Base-by-base conservation (phyloP, 1,140 invertebrate species). In the Phortica variegata region DNA sequence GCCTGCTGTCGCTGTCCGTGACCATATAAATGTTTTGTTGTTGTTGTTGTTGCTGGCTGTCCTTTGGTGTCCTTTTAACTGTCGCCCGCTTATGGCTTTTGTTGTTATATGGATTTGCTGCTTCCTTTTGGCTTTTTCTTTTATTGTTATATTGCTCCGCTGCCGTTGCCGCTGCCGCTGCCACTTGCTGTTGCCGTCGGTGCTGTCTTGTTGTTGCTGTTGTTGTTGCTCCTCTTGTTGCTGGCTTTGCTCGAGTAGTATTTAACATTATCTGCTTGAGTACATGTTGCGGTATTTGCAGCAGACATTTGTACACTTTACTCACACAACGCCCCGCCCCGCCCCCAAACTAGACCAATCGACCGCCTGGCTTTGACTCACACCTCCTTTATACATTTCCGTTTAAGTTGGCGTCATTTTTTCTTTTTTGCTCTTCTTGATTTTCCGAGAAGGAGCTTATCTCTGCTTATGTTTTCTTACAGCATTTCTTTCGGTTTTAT, bases 191-290 rank as follows among this genome's bases (percentile, higher is more conserved):
- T 26, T 26, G 23, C 23, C 10, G 23, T 26, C 10, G 23, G 5
- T 26, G 23, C 10, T 26, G 23, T 26, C 9, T 33, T 26, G 38
- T 41, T 37, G 58, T 42, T 45, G 23, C 31, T 44, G 51, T 31
- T 56, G 50, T 26, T 46, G 37, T 38, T 49, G 16, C 33, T 34
- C 42, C 45, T n/a, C n/a, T 26, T 54, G 51, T 19, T 54, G 32
- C 33, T 55, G 40, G 36, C 58, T 41, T 45, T 45, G 49, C 23
- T 68, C 63, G 63, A 68, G 63, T 68, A 63, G 63, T 68, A 68
- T 68, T 68, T 68, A 68, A 68, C 63, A 68, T 68, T 68, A 68
- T 68, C 63, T 68, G 63, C 63, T 68, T 68, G 63, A 68, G 63
- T 68, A 68, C 63, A 68, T 68, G 63, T 68, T 68, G 63, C 63